Percentiles rank a stretch among this genome's conserved stretches.
Conservation (phyloP, 2,888 invertebrate species). For the Clusia tigrina region DNA sequence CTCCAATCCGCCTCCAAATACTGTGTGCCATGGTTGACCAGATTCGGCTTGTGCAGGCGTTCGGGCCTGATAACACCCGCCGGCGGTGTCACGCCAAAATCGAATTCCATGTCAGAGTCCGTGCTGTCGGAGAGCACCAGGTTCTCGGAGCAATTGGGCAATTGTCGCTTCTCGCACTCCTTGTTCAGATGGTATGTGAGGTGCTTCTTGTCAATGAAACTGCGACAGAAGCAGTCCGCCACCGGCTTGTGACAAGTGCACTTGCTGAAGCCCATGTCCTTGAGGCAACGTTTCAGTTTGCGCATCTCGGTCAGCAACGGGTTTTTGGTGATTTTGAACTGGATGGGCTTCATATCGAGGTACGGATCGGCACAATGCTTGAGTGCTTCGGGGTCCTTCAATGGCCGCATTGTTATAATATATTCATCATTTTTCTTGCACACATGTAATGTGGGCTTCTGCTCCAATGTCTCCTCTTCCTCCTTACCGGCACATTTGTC, state of each 20-base stretch:
- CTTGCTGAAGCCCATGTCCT: slow-evolving; percentile 68
- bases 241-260: slow-evolving; percentile 68
- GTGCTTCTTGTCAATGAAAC: slow-evolving; percentile 64
- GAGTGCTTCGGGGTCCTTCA: slow-evolving; percentile 70
- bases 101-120: slow-evolving; percentile 70
- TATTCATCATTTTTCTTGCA: slow-evolving; percentile 73
- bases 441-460: slow-evolving; percentile 71
- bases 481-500: slow-evolving; percentile 62
- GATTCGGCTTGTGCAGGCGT: slow-evolving; percentile 65
- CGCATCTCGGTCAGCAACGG: slow-evolving; percentile 66
- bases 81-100: slow-evolving; percentile 77
- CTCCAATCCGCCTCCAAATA: slow-evolving; percentile 68
- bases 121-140: slow-evolving; percentile 58
- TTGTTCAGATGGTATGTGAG: slow-evolving; percentile 66
- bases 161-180: slow-evolving; percentile 54
- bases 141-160: slow-evolving; percentile 43
- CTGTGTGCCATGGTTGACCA: slow-evolving; percentile 70
- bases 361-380: slow-evolving; percentile 72
- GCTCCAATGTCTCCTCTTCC: slow-evolving; percentile 41
- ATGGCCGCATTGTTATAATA: slow-evolving; percentile 73
- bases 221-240: slow-evolving; percentile 54
- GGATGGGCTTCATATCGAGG: slow-evolving; percentile 73
- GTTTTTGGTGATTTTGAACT: slow-evolving; percentile 73
- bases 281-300: slow-evolving; percentile 68
- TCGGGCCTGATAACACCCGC: slow-evolving; percentile 73